Conservation (phyloP, 1,140 invertebrate genomes). For the Cotesia chilonis region DNA sequence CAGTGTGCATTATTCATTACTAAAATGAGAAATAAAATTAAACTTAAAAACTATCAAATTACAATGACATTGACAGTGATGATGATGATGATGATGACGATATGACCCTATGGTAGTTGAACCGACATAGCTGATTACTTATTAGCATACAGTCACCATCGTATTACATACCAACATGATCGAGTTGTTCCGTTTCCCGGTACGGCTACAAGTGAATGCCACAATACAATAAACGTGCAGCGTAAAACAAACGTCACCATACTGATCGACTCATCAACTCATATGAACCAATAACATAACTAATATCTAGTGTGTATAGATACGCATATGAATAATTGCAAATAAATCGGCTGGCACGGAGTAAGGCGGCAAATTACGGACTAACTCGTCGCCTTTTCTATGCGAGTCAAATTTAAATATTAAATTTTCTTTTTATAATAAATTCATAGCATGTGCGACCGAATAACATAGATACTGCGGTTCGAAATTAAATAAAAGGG, state of each 20-base stretch:
- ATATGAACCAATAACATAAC: too few relatives aligned
- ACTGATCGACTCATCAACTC: too few relatives aligned
- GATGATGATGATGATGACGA: too few relatives aligned
- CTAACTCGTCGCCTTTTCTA: not conserved
- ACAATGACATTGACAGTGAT: too few relatives aligned
- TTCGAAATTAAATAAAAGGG: slow-evolving; percentile 66
- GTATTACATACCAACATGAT: slow-evolving; percentile 39
- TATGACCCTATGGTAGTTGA: too few relatives aligned
- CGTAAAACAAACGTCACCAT: slow-evolving; percentile 9
- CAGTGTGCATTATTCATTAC: too few relatives aligned
- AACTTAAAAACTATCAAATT: too few relatives aligned
- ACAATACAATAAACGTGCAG: slow-evolving; percentile 18
- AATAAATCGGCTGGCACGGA: too few relatives aligned
- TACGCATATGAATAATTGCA: too few relatives aligned
- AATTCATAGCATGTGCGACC: slow-evolving; percentile 64
- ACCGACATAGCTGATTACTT: not conserved
- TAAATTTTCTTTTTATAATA: slow-evolving; percentile 56
- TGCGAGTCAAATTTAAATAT: not conserved
- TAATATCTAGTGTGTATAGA: too few relatives aligned
- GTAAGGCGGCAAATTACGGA: too few relatives aligned
- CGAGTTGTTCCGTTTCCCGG: slow-evolving; percentile 40
- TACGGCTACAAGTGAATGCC: slow-evolving; percentile 16
- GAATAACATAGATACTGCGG: slow-evolving; percentile 65
- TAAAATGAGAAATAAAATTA: too few relatives aligned
- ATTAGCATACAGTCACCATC: slow-evolving; percentile 30